Conservation (phyloP, 92 coral and sea anemone species). For the Pocillopora grandis region DNA sequence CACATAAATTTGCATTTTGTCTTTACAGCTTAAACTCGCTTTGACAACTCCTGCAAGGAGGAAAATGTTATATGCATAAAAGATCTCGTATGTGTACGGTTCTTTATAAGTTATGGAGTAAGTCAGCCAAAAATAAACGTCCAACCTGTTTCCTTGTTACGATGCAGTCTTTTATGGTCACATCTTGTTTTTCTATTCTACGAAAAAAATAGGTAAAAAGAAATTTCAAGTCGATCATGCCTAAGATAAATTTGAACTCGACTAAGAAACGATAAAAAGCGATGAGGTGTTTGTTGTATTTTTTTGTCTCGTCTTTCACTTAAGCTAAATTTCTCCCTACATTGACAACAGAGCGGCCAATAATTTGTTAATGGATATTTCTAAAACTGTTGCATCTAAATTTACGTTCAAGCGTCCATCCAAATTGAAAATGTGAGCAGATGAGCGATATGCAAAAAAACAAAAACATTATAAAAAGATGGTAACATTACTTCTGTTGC, state of each 20-base stretch:
- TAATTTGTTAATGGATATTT: too few relatives aligned
- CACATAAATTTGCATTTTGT: slow-evolving; percentile 13
- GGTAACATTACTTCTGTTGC: background rate
- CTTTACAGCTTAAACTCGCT: slow-evolving; percentile 16
- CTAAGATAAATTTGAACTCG: too few relatives aligned
- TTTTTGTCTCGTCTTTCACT: too few relatives aligned
- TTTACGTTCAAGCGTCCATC: too few relatives aligned
- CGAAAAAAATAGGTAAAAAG: background rate
- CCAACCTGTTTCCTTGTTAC: background rate
- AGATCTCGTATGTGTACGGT: background rate
- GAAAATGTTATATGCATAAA: background rate
- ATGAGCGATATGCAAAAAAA: too few relatives aligned
- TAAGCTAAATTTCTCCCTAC: too few relatives aligned
- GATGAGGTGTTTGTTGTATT: too few relatives aligned
- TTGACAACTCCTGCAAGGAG: background rate
- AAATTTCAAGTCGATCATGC: too few relatives aligned
- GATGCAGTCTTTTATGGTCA: background rate
- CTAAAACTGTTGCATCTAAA: too few relatives aligned
- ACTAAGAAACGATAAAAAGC: too few relatives aligned
- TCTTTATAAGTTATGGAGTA: background rate
- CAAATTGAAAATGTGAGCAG: too few relatives aligned
- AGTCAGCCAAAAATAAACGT: background rate
- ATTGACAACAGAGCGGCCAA: too few relatives aligned
- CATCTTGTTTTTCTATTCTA: slow-evolving; percentile 12
- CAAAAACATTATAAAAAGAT: background rate